Base-by-base conservation (phyloP, 2,797 vertebrate species). In the Platyrinchus mystaceus region DNA sequence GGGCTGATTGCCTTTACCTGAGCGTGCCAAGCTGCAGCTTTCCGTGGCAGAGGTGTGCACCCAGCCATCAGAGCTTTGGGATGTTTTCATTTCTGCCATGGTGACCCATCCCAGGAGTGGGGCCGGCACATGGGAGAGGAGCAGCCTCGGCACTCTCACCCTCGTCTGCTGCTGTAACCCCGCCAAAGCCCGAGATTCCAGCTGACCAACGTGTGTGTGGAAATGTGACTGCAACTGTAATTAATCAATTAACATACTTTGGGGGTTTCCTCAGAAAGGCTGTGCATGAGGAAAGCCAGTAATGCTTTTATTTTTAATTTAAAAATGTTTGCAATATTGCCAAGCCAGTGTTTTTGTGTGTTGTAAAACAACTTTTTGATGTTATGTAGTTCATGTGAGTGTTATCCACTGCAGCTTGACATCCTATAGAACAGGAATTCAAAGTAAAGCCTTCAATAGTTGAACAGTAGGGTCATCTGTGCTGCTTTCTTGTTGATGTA, bases 191-290 rank as follows among this genome's bases (percentile, higher is more conserved):
- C 4, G 76, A 43, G 69, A 32, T 86, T 49, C 22, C 4, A 7
- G 30, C 52, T 79, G 24, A 34, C 27, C 28, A 21, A 2, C 46
- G 22, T 46, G 12, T 56, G 46, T 56, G 34, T 64, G 43, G 52
- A 76, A 84, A 86, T 63, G 32, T 20, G 30, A 46, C 79, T 77
- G 30, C 36, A 36, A 18, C 70, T 90, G 56, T 80, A 79, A 79
- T 63, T 55, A 80, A 82, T 83, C 56, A 67, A 49, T 89, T 85
- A 74, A 44, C 52, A 56, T 82, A 20, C 17, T 67, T 79, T 59
- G 64, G 84, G 44, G n/a, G n/a, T 85, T 94, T 91, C 68, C 26
- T 94, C 68, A 74, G 64, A 70, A 83, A 80, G 60, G 23, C 62
- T 89, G 10, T 44, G 28, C 44, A 18, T 59, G 24, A 91, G 5